These are phyloP conservation scores for Oryctes rhinoceros DNA, from an alignment of 1,140 invertebrate genomes.

Conservation along the genomic window DNA sequence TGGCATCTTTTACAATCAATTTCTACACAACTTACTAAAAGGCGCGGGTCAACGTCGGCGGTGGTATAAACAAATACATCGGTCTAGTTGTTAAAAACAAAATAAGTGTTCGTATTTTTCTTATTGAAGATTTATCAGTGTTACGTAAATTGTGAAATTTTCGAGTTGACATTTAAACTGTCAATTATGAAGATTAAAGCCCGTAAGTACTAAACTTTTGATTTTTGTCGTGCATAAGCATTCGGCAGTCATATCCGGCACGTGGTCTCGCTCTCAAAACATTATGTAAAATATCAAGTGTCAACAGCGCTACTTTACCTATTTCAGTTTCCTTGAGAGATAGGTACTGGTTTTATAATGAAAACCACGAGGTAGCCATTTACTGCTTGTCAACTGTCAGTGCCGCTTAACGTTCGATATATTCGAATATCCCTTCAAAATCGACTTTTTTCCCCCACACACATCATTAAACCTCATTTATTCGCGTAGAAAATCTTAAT, in stretches of 20 bases:
- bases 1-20: slow-evolving; percentile 2
- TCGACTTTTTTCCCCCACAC: background rate
- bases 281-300: slow-evolving; percentile 38
- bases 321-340: slow-evolving; percentile 23
- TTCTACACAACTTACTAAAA: slow-evolving; percentile 13
- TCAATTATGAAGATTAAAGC: slow-evolving; percentile 43
- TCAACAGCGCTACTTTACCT: slow-evolving; percentile 28
- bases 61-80: slow-evolving; percentile 40
- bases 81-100: slow-evolving; percentile 38
- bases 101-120: slow-evolving; percentile 29
- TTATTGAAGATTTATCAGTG: slow-evolving; percentile 24
- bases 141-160: slow-evolving; percentile 41
- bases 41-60: slow-evolving; percentile 32
- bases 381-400: slow-evolving; percentile 37
- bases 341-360: slow-evolving; percentile 23
- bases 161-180: slow-evolving; percentile 42
- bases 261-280: slow-evolving; percentile 26
- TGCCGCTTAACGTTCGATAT: background rate
- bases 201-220: slow-evolving; percentile 38
- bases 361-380: slow-evolving; percentile 39
- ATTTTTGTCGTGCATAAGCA: slow-evolving; percentile 21
- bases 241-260: slow-evolving; percentile 28
- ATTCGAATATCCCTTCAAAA: background rate
- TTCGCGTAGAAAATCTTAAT: background rate
- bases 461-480: background rate